Evolutionary conservation across 92 coral and sea anemone species (phyloP).

Genomic region (Montipora capitata): DNA sequence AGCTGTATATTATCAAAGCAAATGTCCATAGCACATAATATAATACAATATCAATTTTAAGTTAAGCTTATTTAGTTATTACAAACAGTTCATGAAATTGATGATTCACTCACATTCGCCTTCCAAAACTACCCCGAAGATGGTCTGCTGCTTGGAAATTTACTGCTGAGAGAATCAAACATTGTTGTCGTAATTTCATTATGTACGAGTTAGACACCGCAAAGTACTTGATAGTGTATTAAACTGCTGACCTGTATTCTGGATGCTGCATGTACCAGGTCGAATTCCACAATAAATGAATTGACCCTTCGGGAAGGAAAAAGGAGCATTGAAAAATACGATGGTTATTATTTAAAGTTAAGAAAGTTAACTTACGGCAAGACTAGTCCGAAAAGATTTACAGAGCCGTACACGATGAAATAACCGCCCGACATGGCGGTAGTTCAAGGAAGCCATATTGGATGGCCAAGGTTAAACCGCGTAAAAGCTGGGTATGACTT

Average conservation of each 20-base stretch:
- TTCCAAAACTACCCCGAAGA: not conserved
- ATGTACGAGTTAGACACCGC: not conserved
- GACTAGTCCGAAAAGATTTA: constrained; percentile 58
- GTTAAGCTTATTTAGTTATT: too few relatives aligned
- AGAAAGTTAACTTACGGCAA: constrained; percentile 66
- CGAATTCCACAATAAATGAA: constrained; percentile 45
- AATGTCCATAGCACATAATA: too few relatives aligned
- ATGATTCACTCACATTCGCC: constrained; percentile 13
- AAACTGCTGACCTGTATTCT: constrained; percentile 55
- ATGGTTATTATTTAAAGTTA: not conserved
- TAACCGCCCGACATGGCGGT: constrained; percentile 82
- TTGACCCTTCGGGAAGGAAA: constrained; percentile 22
- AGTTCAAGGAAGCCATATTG: constrained; percentile 77
- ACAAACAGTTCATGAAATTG: not conserved
- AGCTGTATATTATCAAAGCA: too few relatives aligned
- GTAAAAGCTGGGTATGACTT: constrained; percentile 21
- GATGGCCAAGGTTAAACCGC: constrained; percentile 3
- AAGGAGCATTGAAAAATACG: not conserved
- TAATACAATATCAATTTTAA: too few relatives aligned
- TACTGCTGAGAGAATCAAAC: constrained; percentile 4
- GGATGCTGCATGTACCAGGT: constrained; percentile 28
- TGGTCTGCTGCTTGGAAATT: not conserved
- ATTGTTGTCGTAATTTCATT: not conserved
- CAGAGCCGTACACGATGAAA: constrained; percentile 79
- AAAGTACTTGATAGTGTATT: not conserved